Conservation (phyloP, 2,797 vertebrate species). For the Luscinia luscinia region DNA sequence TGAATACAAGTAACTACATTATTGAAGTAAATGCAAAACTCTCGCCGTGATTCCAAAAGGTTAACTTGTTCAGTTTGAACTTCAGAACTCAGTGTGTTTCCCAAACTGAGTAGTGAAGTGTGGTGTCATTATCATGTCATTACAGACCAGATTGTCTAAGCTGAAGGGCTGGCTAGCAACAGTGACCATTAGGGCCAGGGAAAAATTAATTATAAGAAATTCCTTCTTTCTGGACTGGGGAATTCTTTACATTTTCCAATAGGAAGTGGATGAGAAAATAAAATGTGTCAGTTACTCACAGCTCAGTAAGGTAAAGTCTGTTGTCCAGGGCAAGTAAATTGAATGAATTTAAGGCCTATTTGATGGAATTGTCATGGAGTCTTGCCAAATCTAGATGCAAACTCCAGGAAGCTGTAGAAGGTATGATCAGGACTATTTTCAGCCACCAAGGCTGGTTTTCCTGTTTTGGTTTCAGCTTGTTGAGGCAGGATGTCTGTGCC, state of each 20-base stretch:
- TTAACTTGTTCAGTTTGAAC: not conserved
- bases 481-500: not conserved
- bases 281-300: not conserved
- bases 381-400: not conserved
- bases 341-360: not conserved
- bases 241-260: not conserved
- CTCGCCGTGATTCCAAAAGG: not conserved
- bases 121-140: accelerated
- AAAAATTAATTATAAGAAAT: not conserved
- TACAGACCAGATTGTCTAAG: not conserved
- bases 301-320: not conserved
- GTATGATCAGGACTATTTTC: not conserved
- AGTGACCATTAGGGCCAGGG: not conserved
- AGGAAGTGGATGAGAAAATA: not conserved
- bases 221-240: not conserved
- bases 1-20: not conserved
- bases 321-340: not conserved
- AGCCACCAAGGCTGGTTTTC: not conserved
- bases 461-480: not conserved
- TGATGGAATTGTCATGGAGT: not conserved
- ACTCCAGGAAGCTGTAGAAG: not conserved
- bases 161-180: not conserved
- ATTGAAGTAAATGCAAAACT: not conserved
- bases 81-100: not conserved
- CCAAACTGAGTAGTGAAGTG: not conserved